Base-by-base conservation (phyloP, 2,888 invertebrate species). In the Leucoma salicis region DNA sequence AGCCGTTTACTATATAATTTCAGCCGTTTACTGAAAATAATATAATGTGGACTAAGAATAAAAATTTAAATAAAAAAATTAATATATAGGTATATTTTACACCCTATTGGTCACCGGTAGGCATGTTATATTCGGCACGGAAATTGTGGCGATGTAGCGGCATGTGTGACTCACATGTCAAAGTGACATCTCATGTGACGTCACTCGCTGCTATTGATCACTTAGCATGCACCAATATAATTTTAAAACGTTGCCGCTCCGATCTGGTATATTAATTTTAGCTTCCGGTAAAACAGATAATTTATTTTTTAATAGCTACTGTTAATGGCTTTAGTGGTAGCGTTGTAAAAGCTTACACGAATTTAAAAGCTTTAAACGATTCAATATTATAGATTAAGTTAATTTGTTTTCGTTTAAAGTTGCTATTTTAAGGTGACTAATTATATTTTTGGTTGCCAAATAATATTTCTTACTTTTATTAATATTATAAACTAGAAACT, bases 91-190 rank as follows among this genome's bases (percentile, higher is more conserved):
- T 4, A 16, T 16, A n/a, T n/a, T n/a, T n/a, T n/a, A n/a, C 16
- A 57, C 46, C 53, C 53, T 59, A 59, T 60, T 52, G 60, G 55
- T 53, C 49, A 51, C 57, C 50, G 61, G 61, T 60, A 60, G 42
- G 47, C 55, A 47, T 50, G 49, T 56, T 58, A 61, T 56, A 61
- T 58, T 61, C 61, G 56, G 56, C 60, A 58, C 57, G 59, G 60
- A 60, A 49, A 61, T 63, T 57, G 55, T 52, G 55, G 50, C 42
- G 46, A 39, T 52, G 53, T 50, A 50, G 56, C 50, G 46, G 51
- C 59, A 49, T 46, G 35, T 55, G 58, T 43, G 56, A 49, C 46
- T 55, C 60, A 46, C 57, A 46, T 55, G 59, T 51, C 49, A 47
- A 46, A 31, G 27, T 35, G 42, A 25, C 29, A 34, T 31, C 31